phyloP scores from a whole-genome alignment of 2,113 vertebrate species.

The Chitala chitala region DNA sequence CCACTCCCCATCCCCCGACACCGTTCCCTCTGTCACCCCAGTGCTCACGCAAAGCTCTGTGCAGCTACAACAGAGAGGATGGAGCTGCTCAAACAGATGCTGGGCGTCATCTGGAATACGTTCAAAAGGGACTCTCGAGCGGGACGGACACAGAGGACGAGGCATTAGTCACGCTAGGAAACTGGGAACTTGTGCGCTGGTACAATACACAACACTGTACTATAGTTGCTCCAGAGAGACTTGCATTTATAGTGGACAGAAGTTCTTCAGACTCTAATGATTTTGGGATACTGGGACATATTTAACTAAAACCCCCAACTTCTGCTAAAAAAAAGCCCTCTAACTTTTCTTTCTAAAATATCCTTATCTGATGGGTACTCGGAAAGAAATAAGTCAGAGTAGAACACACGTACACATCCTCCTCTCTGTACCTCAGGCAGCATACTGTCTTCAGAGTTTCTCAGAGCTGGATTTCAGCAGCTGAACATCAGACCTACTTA shows the following conservation, averaged over 20 bases:
- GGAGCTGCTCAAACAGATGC: no score
- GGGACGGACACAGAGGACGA: no score
- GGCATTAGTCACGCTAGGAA: background rate
- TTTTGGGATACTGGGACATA: background rate
- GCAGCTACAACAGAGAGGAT: background rate
- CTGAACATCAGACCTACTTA: background rate
- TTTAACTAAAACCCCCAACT: background rate
- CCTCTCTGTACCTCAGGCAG: background rate
- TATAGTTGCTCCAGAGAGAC: constrained; percentile 1
- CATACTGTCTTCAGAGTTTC: background rate
- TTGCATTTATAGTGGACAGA: background rate
- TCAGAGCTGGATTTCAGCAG: background rate
- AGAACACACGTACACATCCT: background rate
- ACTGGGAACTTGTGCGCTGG: background rate
- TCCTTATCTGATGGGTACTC: background rate
- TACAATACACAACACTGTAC: background rate
- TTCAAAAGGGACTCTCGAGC: no score
- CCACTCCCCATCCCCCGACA: no score
- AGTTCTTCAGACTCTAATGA: constrained; percentile 1
- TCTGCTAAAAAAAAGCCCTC: background rate
- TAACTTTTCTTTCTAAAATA: no score
- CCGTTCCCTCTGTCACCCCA: no score
- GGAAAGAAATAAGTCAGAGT: background rate
- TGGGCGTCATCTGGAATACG: no score
- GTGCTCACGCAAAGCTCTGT: no score